Base-by-base conservation (phyloP, 2,113 vertebrate genomes). In the Stegastes partitus region DNA sequence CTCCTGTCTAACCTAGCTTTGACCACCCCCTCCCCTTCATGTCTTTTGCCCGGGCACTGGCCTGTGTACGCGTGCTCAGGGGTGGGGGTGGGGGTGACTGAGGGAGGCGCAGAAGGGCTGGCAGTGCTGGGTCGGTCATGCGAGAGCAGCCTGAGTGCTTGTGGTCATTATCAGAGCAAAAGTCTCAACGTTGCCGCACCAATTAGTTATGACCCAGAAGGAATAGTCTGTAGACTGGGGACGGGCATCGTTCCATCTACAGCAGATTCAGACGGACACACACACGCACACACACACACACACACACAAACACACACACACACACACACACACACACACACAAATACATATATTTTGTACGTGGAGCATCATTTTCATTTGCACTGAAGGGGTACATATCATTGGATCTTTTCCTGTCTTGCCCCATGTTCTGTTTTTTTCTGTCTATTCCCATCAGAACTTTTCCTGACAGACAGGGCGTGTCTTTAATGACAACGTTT, bases 171-270 rank as follows among this genome's bases (percentile, higher is more conserved):
- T 92, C 88, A 82, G 87, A 92, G 82, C 86, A 81, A 81, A 92
- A 92, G 85, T 90, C 87, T 89, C 68, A 85, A 82, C 82, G 39
- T 79, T 90, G 89, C 85, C 34, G 79, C 86, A 92, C 93, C 93
- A 93, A 93, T 94, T 94, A 94, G 85, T 94, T 93, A 83, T 93
- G 91, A 93, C 91, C 92, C 90, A 92, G 92, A 93, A 94, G 87
- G 88, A 90, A 89, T 59, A 82, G 79, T 78, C 80, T 85, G 74
- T 25, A 73, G 77, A 90, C 64, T 39, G 58, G 73, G 68, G 81
- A 85, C 64, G 26, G 81, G 79, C 90, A 87, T 54, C 53, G 47
- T 75, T 88, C 76, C 72, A 79, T 86, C 76, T 68, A 37, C 57
- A 26, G 84, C 79, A 77, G 66, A 90, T 79, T 84, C 62, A 79